Conservation (phyloP, 2,113 vertebrate species). For the Apteryx mantelli region DNA sequence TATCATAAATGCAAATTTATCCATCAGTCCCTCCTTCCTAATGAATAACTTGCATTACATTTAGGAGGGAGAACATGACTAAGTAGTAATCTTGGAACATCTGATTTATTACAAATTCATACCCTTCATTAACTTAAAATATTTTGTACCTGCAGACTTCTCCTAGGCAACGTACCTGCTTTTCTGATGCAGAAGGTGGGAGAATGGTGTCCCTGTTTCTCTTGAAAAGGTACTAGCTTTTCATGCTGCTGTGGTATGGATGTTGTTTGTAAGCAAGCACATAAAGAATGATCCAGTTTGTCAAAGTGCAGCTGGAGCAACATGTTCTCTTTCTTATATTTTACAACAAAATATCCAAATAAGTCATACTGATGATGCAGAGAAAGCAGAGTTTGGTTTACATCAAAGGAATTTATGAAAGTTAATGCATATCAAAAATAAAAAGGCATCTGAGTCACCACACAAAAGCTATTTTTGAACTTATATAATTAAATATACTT, state of each 20-base stretch:
- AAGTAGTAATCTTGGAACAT: slow-evolving; percentile 28
- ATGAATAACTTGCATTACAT: not conserved
- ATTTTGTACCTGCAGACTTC: slow-evolving; percentile 5
- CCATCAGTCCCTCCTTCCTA: not conserved
- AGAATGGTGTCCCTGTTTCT: not conserved
- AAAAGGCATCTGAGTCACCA: slow-evolving; percentile 65
- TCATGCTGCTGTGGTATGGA: not conserved
- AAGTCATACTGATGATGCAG: slow-evolving; percentile 32
- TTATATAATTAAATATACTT: slow-evolving; percentile 68
- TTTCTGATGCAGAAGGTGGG: not conserved
- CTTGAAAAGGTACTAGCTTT: not conserved
- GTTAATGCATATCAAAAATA: slow-evolving; percentile 64
- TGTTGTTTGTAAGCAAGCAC: not conserved
- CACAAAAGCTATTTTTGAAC: slow-evolving; percentile 64
- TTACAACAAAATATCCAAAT: slow-evolving; percentile 24
- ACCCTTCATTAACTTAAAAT: not conserved
- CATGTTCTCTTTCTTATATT: not conserved
- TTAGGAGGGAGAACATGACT: not conserved
- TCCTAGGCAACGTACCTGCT: slow-evolving; percentile 60
- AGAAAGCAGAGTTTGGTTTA: slow-evolving; percentile 30
- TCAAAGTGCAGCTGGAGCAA: not conserved
- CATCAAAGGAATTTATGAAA: slow-evolving; percentile 69
- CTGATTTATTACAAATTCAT: slow-evolving; percentile 45
- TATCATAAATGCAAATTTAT: not conserved
- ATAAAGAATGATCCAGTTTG: not conserved